A percentile compares a stretch with the other conserved stretches of the same genome.
Conservation (phyloP, 2,797 vertebrate genomes). For the Chiroxiphia lanceolata region DNA sequence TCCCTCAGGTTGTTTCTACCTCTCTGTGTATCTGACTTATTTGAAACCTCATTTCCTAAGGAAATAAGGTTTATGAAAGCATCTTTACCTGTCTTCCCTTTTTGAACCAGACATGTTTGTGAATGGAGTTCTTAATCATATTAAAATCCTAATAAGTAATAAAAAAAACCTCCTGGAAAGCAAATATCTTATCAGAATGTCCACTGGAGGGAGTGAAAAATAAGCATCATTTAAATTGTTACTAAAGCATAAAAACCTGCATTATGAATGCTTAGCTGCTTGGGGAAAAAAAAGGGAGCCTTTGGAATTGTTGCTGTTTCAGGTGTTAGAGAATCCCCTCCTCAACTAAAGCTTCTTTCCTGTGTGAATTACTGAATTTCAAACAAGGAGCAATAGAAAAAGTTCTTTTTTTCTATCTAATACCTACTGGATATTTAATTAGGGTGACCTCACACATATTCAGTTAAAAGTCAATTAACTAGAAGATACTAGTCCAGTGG, state of each 20-base stretch:
- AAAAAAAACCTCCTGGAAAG: neutral
- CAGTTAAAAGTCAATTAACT: neutral
- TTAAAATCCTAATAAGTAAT: neutral
- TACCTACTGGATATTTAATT: neutral
- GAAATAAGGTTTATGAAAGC: neutral
- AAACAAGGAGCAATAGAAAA: neutral
- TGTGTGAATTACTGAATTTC: neutral
- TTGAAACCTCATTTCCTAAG: neutral
- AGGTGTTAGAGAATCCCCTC: neutral
- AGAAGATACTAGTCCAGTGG: neutral
- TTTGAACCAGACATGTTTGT: neutral
- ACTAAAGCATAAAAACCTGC: neutral
- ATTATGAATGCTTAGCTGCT: neutral
- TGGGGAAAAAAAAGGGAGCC: rapidly evolving
- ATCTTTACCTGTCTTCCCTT: neutral
- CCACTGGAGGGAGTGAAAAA: neutral
- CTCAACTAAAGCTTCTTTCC: neutral
- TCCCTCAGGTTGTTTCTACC: neutral
- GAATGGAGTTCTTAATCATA: neutral
- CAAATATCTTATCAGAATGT: neutral
- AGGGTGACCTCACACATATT: neutral
- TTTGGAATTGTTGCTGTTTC: neutral
- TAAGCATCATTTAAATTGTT: neutral
- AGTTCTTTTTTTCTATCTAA: neutral
- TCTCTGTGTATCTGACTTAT: neutral